Percentiles rank a stretch among this genome's conserved stretches.
These are phyloP conservation scores for Drosophila novamexicana DNA, from an alignment of 1,140 invertebrate species.

Conservation along the genomic window DNA sequence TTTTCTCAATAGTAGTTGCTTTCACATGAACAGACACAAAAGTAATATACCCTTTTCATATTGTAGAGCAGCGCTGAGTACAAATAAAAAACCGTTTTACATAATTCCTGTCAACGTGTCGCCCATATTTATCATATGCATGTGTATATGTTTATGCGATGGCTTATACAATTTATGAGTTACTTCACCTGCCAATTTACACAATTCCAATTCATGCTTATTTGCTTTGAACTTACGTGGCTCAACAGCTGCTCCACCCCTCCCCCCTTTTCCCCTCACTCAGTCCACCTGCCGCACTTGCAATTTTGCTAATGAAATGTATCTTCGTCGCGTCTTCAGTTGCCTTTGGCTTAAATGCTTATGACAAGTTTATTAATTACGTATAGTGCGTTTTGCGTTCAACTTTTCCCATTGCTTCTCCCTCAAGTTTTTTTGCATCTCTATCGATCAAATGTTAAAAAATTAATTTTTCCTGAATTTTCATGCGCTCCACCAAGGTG, in stretches of 20 bases:
- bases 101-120: constrained; percentile 34
- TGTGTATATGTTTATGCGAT: not conserved
- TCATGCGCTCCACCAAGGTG: constrained; percentile 3
- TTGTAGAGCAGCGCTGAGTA: not conserved
- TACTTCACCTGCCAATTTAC: constrained; percentile 11
- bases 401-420: not conserved
- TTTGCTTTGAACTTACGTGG: constrained; percentile 14
- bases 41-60: no score
- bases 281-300: not conserved
- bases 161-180: constrained; percentile 33
- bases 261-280: not conserved
- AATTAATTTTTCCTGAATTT: constrained; percentile 40
- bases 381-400: constrained; percentile 8
- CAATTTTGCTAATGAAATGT: constrained; percentile 52
- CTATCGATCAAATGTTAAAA: constrained; percentile 41
- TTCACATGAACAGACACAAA: no score
- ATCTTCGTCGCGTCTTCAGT: not conserved
- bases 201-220: constrained; percentile 30
- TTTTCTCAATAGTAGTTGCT: no score
- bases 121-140: constrained; percentile 1
- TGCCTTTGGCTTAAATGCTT: constrained; percentile 23
- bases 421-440: not conserved
- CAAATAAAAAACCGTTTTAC: constrained; percentile 23
- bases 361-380: constrained; percentile 44
- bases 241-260: not conserved